Base-by-base conservation (phyloP, 1,140 invertebrate species). In the Drosophila burlai region DNA sequence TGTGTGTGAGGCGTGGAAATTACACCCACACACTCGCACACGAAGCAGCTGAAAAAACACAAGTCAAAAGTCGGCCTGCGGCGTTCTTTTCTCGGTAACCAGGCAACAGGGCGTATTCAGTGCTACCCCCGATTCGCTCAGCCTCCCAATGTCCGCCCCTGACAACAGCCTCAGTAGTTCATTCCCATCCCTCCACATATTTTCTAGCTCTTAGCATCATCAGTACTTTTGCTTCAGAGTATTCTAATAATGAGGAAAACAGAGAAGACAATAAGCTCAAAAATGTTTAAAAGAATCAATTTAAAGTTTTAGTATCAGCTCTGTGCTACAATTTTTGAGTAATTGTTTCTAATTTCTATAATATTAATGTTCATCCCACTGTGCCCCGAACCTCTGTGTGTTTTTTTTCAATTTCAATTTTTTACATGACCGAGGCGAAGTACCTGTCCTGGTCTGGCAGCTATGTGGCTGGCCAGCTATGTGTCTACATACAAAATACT, bases 371-470 rank as follows among this genome's bases (percentile, higher is more conserved):
- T 24, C 40, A 2, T 7, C 13, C 34, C 66, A 73, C 46, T 43
- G 54, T 73, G 55, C 49, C 10, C 1, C 4, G 26, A 24, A 4
- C 2, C 29, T 43, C 31, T 36, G 36, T 61, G 34, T 76, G 63
- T 77, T 77, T 77, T 63, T 76, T 77, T 77, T 77, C 74, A 78
- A 78, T 78, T 78, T 78, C 45, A 71, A 77, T 62, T 78, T 78
- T 58, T 78, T 31, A 52, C 64, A 42, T 52, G 52, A 63, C 55
- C 42, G 31, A 31, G 31, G 4, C 8, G 15, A 67, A 40, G 62
- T 47, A 31, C 29, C 31, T 34, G 31, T 9, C 2, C 36, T 64
- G 40, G 40, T 59, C 43, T 76, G 10, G n/a, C n/a, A n/a, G n/a
- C n/a, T n/a, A n/a, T n/a, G n/a, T n/a, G n/a, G n/a, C n/a, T 52